Percentiles rank a stretch among this genome's conserved stretches.
Evolutionary conservation across 2,113 vertebrate species (phyloP).

Genomic region (Psittacula cyanocephala): DNA sequence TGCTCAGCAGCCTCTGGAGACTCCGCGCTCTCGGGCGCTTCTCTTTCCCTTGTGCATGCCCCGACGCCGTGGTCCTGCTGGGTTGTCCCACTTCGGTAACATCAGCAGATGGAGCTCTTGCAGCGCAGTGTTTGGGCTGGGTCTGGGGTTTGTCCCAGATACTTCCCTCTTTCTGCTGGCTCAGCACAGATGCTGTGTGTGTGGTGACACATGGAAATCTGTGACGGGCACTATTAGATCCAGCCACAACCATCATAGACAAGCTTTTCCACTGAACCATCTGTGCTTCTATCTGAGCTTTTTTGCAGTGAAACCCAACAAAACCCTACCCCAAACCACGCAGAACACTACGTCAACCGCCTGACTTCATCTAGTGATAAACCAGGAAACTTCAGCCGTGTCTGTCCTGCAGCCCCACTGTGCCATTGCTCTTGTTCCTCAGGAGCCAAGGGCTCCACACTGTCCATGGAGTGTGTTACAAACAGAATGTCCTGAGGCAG

Average conservation of each 20-base stretch:
- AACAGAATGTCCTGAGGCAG: background rate
- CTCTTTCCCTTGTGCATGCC: background rate
- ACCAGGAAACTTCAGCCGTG: background rate
- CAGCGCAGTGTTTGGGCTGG: background rate
- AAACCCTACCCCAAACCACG: background rate
- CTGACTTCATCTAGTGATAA: background rate
- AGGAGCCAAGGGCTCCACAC: background rate
- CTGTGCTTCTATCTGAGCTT: background rate
- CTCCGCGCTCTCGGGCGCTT: background rate
- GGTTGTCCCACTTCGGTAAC: accelerated
- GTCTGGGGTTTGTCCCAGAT: background rate
- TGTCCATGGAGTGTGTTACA: background rate
- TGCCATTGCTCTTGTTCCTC: background rate
- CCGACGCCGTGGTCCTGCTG: background rate
- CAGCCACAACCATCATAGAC: background rate
- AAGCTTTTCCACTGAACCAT: background rate
- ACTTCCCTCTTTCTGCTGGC: background rate
- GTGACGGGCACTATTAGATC: background rate
- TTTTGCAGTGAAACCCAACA: background rate
- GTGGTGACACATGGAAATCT: background rate
- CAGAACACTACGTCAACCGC: background rate
- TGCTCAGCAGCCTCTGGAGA: background rate
- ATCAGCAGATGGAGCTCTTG: background rate
- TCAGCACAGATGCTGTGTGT: background rate
- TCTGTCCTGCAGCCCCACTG: background rate